Evolutionary conservation across 92 coral and sea anemone species (phyloP).

Genomic region (Phymanthus crucifer): DNA sequence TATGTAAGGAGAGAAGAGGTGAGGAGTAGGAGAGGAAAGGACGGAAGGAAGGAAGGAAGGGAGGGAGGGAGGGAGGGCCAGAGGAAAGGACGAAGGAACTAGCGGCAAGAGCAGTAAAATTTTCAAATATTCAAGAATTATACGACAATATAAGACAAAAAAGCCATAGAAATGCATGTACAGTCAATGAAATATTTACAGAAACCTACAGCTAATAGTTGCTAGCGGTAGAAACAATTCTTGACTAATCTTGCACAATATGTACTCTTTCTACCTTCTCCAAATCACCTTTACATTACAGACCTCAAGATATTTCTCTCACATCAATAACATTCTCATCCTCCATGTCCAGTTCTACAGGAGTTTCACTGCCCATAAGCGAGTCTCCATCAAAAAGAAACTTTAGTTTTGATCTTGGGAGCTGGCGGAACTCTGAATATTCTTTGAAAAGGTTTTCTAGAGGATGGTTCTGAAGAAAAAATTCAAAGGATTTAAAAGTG

Average conservation of each 20-base stretch:
- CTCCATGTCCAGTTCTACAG: constrained; percentile 89
- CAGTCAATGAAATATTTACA: too few relatives aligned
- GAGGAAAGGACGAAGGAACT: background rate
- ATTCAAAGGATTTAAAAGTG: too few relatives aligned
- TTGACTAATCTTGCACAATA: too few relatives aligned
- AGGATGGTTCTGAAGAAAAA: constrained; percentile 56
- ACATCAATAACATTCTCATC: constrained; percentile 91
- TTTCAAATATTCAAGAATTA: too few relatives aligned
- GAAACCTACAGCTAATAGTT: too few relatives aligned
- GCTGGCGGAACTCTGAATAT: constrained; percentile 72
- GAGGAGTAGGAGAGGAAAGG: background rate
- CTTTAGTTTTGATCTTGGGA: constrained; percentile 60
- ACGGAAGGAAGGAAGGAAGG: background rate
- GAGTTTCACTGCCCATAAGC: constrained; percentile 69
- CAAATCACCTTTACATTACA: too few relatives aligned
- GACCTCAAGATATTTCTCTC: constrained; percentile 22
- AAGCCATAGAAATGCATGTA: too few relatives aligned
- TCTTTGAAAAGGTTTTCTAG: constrained; percentile 64
- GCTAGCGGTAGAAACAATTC: too few relatives aligned
- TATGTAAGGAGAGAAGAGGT: background rate
- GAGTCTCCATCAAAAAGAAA: constrained; percentile 86
- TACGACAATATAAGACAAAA: too few relatives aligned
- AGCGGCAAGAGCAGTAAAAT: too few relatives aligned
- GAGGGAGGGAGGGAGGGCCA: background rate
- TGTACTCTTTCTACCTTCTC: too few relatives aligned